Evolutionary conservation across 1,140 invertebrate genomes (phyloP), one percentile per base, ranked within the genome.

Genomic region (Metaphire vulgaris): DNA sequence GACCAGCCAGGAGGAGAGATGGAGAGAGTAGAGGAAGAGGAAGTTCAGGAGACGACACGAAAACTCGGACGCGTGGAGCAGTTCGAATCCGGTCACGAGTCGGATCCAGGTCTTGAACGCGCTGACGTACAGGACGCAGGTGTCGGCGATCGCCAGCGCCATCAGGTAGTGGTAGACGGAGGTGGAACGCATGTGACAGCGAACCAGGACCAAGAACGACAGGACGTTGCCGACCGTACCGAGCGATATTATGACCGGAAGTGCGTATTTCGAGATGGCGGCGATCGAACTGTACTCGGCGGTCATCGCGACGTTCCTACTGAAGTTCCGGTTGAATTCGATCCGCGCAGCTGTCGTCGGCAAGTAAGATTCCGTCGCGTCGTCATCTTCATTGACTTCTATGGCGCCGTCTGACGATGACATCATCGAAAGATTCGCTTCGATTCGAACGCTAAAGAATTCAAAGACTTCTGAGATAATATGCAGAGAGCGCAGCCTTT

Each of bases 71-170:
- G 29, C n/a, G 65, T 69, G 74, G 15, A 75, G 74, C 12, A 75
- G 67, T 71, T 75, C 74, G 28, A 75, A 69, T 16, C 67, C 74
- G 14, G 65, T 69, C 1, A 75, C 28, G 30, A 69, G 28, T 14
- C 80, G 78, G 26, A 86, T 75, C 84, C 84, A 86, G 1, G 82
- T 84, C 70, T 85, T 83, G 34, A 85, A 80, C 26, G 81, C 83
- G 77, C 83, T 85, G 15, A 82, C 75, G 66, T 81, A 81, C 6
- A 86, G 77, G 1, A 86, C 83, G 0, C 80, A 64, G 29, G 82
- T 84, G 78, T 86, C 85, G 14, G 81, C 82, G 15, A 85, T 77
- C 0, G 85, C 85, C 29, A 86, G 79, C 2, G 80, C 78, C 0
- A 83, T 81, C 74, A 86, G 78, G 72, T 84, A 86, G 72, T 85